Evolutionary conservation across 2,888 invertebrate species (phyloP), one percentile per base, ranked within the genome.

Genomic region (Patella ulyssiponensis): DNA sequence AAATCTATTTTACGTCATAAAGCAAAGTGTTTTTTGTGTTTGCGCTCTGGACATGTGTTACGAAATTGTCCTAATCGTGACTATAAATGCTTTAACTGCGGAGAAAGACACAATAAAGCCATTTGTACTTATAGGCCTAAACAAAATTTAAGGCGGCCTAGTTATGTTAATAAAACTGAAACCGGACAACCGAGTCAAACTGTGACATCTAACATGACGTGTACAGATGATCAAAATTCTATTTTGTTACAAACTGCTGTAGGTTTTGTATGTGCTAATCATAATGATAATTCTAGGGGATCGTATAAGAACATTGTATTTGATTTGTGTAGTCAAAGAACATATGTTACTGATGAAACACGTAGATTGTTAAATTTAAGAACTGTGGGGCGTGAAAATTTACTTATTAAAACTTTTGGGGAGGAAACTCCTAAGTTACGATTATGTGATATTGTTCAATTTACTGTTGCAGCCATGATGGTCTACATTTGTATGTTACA

Each of bases 121-220:
- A 64, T 64, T 7, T 64, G 58, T 12, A n/a, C 58, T 20, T 17
- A n/a, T 64, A n/a, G 20, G 58, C n/a, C n/a, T 64, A 17, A 64
- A 64, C n/a, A 20, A 20, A n/a, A 64, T 20, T 1, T 2, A 27
- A 27, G 27, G 27, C 27, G 27, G 27, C 27, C 27, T 27, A 27
- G 27, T 27, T 27, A 27, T 27, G 27, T 27, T 27, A 64, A 64
- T 64, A 20, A 7, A 9, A n/a, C n/a, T n/a, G 20, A 20, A 20
- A 20, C 4, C 1, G 20, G 9, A 20, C 2, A 64, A 64, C 58
- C n/a, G 7, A 20, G 20, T 64, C 58, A 64, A n/a, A 64, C n/a
- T 64, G 58, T 64, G n/a, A 64, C 58, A n/a, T 64, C 58, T 9
- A 64, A 64, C 58, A 64, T 64, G 58, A n/a, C 58, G n/a, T 64